Percentiles rank a stretch among this genome's conserved stretches.
phyloP scores from a whole-genome alignment of 2,797 vertebrate genomes.

The Malacoraja senta region DNA sequence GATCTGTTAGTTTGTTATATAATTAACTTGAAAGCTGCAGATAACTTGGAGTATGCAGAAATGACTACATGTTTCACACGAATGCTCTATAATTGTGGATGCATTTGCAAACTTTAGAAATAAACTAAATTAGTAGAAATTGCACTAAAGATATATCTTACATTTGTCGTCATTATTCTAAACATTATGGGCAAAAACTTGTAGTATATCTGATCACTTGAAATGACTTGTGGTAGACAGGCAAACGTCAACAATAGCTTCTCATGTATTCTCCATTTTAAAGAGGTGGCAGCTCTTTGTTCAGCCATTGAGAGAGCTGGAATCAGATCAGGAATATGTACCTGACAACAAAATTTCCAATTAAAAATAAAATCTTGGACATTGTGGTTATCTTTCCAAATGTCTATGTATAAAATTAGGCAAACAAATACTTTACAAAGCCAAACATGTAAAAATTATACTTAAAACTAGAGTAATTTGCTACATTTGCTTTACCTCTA shows the following conservation, averaged over 20 bases:
- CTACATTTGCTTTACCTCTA: not conserved
- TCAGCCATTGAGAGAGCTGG: constrained; percentile 78
- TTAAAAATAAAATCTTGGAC: not conserved
- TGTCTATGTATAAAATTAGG: not conserved
- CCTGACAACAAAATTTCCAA: constrained; percentile 34
- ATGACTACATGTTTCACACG: not conserved
- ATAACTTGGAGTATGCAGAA: not conserved
- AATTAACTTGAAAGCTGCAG: not conserved
- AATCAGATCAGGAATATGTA: constrained; percentile 73
- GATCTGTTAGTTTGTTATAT: not conserved
- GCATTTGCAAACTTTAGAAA: not conserved
- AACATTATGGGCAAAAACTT: constrained; percentile 84
- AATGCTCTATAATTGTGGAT: not conserved
- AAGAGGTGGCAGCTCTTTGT: constrained; percentile 77
- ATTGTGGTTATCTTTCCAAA: not conserved
- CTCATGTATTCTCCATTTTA: constrained; percentile 87
- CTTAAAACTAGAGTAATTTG: not conserved
- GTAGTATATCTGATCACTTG: constrained; percentile 87
- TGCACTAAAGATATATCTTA: constrained; percentile 52
- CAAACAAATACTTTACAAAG: not conserved
- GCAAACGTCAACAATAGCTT: constrained; percentile 81
- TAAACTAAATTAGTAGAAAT: constrained; percentile 22
- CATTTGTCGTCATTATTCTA: constrained; percentile 81
- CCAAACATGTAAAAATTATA: not conserved
- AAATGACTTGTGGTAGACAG: constrained; percentile 77